A percentile compares a stretch with the other conserved stretches of the same genome.
phyloP scores from a whole-genome alignment of 2,888 invertebrate species.

The Leptopilina syphax region DNA sequence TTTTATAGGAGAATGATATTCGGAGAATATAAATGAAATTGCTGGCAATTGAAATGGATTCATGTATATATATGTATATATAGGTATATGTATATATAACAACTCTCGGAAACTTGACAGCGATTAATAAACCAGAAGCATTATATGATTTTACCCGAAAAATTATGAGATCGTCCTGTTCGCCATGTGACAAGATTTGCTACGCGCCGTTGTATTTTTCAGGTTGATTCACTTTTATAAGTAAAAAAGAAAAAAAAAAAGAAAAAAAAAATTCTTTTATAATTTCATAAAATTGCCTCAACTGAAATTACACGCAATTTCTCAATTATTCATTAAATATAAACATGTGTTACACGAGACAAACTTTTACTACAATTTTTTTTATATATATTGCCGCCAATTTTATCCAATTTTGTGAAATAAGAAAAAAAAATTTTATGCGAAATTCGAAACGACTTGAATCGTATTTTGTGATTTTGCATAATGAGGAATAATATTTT shows the following conservation, averaged over 20 bases:
- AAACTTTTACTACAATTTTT: background rate
- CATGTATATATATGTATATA: too few species aligned
- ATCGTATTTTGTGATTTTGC: too few species aligned
- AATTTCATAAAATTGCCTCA: conserved; percentile 7
- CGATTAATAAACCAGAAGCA: conserved; percentile 16
- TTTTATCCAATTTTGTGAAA: background rate
- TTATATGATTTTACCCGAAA: conserved; percentile 12
- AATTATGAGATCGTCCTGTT: background rate
- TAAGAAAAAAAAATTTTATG: too few species aligned
- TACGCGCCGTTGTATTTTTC: background rate
- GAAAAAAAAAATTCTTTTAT: background rate
- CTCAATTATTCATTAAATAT: conserved; percentile 8
- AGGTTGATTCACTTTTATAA: background rate
- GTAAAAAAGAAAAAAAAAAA: background rate
- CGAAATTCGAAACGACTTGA: too few species aligned
- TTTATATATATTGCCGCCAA: background rate
- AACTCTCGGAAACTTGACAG: conserved; percentile 1
- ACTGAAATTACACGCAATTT: conserved; percentile 4
- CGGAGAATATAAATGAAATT: background rate
- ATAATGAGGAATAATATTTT: too few species aligned
- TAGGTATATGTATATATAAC: background rate
- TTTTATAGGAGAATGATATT: background rate
- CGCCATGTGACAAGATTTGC: background rate
- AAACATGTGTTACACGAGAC: too few species aligned
- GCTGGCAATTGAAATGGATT: conserved; percentile 4